Evolutionary conservation across 2,888 invertebrate species (phyloP).

Genomic region (Dasysyrphus albostriatus): DNA sequence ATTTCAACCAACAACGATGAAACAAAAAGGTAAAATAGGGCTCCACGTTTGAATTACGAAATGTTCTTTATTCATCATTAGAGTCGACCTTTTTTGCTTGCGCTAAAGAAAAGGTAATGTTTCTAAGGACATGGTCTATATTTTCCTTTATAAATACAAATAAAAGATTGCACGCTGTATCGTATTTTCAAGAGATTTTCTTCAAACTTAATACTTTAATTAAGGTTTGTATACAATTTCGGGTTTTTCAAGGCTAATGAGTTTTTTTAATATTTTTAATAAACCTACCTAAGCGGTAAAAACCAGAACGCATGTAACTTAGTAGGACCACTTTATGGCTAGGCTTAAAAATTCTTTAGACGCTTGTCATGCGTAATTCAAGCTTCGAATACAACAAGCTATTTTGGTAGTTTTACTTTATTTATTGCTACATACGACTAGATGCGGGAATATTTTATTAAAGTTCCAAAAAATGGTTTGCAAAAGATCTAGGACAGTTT

Average conservation of each 20-base stretch:
- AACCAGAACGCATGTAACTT: background rate
- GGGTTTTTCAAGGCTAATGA: background rate
- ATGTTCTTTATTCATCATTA: constrained; percentile 16
- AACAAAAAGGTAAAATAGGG: constrained; percentile 4
- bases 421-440: background rate
- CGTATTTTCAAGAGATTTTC: background rate
- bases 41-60: background rate
- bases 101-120: background rate
- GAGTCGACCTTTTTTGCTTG: constrained; percentile 28
- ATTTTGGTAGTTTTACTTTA: constrained; percentile 25
- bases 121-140: constrained; percentile 2
- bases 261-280: background rate
- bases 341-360: constrained; percentile 30
- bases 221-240: too few relatives aligned
- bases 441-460: constrained; percentile 39
- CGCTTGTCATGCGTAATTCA: constrained; percentile 44
- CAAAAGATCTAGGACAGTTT: constrained; percentile 31
- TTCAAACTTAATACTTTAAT: background rate
- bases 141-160: too few relatives aligned
- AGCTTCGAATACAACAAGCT: constrained; percentile 38
- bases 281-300: background rate
- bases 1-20: constrained; percentile 5
- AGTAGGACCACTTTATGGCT: background rate
- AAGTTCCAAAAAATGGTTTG: constrained; percentile 28
- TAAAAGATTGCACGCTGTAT: background rate